Conservation (phyloP, 2,797 vertebrate genomes). For the Chloroceryle amazona region DNA sequence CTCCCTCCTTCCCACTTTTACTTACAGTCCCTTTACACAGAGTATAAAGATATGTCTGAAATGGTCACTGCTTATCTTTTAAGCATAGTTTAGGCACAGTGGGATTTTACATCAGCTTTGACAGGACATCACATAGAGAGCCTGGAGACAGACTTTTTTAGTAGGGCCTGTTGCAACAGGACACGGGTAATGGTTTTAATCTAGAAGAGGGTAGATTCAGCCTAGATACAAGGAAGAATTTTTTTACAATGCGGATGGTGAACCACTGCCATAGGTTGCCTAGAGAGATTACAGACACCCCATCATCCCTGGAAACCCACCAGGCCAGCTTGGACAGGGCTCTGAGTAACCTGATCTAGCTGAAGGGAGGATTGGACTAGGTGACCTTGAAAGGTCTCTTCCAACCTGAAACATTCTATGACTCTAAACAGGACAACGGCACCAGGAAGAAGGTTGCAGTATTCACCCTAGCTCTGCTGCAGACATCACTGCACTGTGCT, state of each 20-base stretch:
- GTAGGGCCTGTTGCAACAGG: rapidly evolving
- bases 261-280: not conserved
- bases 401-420: not conserved
- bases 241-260: not conserved
- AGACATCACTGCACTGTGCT: not conserved
- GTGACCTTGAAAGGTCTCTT: not conserved
- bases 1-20: not conserved
- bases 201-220: not conserved
- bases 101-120: not conserved
- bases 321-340: not conserved
- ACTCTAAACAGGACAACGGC: not conserved
- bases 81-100: not conserved
- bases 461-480: not conserved
- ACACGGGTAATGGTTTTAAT: not conserved
- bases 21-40: not conserved
- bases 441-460: not conserved
- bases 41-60: not conserved
- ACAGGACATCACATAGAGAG: not conserved
- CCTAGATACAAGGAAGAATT: not conserved
- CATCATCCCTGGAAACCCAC: not conserved
- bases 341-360: not conserved
- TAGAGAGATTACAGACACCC: not conserved
- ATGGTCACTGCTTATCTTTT: not conserved
- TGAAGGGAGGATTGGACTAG: not conserved
- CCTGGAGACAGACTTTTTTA: not conserved